A percentile compares a stretch with the other conserved stretches of the same genome.
Evolutionary conservation across 2,888 invertebrate genomes (phyloP).

Genomic region (Andrena trimmerana): DNA sequence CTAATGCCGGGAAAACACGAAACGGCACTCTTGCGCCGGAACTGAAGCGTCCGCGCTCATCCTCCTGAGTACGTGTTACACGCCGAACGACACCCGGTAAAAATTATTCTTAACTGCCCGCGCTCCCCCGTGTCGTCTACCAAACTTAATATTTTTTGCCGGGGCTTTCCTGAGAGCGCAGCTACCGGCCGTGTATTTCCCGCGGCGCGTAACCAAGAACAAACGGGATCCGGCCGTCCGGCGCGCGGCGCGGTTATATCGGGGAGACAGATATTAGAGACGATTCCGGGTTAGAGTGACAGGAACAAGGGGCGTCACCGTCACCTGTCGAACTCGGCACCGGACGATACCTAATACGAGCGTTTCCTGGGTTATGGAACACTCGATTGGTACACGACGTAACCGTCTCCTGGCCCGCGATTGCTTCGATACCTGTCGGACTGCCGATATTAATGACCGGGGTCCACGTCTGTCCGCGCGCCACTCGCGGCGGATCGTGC

Average conservation of each 20-base stretch:
- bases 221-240: neutral
- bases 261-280: slow-evolving; percentile 2
- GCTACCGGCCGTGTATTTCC: no score
- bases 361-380: slow-evolving; percentile 19
- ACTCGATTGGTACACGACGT: slow-evolving; percentile 46
- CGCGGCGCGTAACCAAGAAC: neutral
- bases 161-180: no score
- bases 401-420: slow-evolving; percentile 23
- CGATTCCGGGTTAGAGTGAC: slow-evolving; percentile 27
- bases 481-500: neutral
- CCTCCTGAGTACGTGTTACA: neutral
- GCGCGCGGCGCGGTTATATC: neutral
- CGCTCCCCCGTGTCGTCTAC: neutral
- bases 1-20: slow-evolving; percentile 72
- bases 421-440: slow-evolving; percentile 12
- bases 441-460: slow-evolving; percentile 19
- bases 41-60: neutral
- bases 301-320: slow-evolving; percentile 43
- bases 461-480: neutral
- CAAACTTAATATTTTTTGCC: no score
- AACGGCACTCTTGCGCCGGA: slow-evolving; percentile 71
- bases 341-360: slow-evolving; percentile 21
- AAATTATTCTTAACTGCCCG: neutral
- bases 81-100: neutral
- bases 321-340: slow-evolving; percentile 42